A percentile compares a stretch with the other conserved stretches of the same genome.
Conservation (phyloP, 2,888 invertebrate species). For the Macaria liturata region DNA sequence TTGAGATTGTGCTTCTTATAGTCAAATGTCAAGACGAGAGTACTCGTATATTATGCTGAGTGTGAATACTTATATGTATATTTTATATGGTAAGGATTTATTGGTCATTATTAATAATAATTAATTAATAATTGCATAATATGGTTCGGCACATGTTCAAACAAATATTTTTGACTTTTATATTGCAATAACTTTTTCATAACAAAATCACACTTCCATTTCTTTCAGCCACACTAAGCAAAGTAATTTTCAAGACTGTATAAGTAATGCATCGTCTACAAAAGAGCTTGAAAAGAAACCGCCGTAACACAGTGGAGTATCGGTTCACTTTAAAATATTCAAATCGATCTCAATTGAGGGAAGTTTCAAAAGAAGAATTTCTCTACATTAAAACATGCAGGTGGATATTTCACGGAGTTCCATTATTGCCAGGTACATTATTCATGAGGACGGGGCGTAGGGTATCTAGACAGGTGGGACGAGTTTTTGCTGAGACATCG, state of each 20-base stretch:
- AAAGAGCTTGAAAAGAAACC: constrained; percentile 25
- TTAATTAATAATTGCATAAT: too few species aligned
- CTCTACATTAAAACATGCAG: constrained; percentile 71
- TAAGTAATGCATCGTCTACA: constrained; percentile 18
- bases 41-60: too few species aligned
- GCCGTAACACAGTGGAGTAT: constrained; percentile 26
- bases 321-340: constrained; percentile 49
- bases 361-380: constrained; percentile 67
- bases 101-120: too few species aligned
- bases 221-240: background rate
- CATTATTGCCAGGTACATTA: constrained; percentile 76
- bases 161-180: too few species aligned
- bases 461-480: constrained; percentile 1
- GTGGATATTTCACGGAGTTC: constrained; percentile 67
- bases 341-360: constrained; percentile 49
- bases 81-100: too few species aligned
- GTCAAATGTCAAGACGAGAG: too few species aligned
- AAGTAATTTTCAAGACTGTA: constrained; percentile 15
- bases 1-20: too few species aligned
- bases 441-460: constrained; percentile 68
- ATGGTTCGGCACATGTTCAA: too few species aligned
- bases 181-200: too few species aligned
- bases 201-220: too few species aligned
- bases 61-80: too few species aligned
- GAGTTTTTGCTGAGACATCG: background rate